Evolutionary conservation across 1,140 invertebrate genomes (phyloP), one percentile per base, ranked within the genome.

Genomic region (Lepidurus apus): DNA sequence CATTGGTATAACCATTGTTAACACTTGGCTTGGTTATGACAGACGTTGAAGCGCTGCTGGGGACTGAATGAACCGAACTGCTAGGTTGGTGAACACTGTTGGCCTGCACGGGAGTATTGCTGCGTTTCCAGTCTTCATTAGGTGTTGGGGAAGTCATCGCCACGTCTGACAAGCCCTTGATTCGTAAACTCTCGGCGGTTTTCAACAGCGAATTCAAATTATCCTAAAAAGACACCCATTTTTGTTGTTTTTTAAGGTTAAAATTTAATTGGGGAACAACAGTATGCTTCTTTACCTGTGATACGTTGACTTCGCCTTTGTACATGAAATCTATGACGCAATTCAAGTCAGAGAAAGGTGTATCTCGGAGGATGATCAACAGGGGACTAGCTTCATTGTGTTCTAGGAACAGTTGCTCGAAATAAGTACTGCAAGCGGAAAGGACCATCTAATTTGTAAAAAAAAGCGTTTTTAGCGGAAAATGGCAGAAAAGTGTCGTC

Each of bases 271-370:
- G 13, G 13, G 53, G 21, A 65, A 26, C 13, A 75, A 42, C 13
- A 75, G 4, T 42, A 24, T 42, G 34, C 74, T 78, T 44, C n/a
- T 80, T 79, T 24, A 94, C 93, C 86, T 95, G 94, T 84, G 95
- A 93, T 80, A 97, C 94, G 87, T 95, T 96, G 83, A 97, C 96
- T 88, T 97, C 95, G 81, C 95, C 95, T 84, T 94, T 94, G 85
- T 97, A 97, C 94, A 97, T 97, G 84, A 96, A 97, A 84, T 95
- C 93, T 77, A 97, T 92, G 76, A 97, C 88, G 74, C 91, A 92
- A 87, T 92, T 92, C 80, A 95, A 91, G 86, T 95, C 93, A 79
- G 89, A 88, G 86, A 92, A 94, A 86, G 91, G 92, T 78, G 93
- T 91, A 86, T 94, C 93, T 86, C 93, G 92, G 86, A 95, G 90